Base-by-base conservation (phyloP, 1,140 invertebrate species). In the Coelopa frigida region DNA sequence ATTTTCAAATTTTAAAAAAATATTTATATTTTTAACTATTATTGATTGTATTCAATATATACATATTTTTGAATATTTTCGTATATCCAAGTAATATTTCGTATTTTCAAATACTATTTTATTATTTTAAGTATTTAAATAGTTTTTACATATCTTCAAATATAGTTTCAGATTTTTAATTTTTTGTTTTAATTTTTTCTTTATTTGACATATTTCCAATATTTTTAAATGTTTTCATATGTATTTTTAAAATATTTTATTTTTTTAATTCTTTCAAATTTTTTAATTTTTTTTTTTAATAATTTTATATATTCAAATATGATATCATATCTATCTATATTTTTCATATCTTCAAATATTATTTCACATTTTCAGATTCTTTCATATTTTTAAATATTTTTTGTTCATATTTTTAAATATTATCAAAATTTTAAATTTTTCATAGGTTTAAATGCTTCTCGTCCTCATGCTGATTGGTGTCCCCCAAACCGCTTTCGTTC, bases 211-310 rank as follows among this genome's bases (percentile, higher is more conserved):
- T 26, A 21, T 26, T 41, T 23, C 22, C n/a, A n/a, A 8, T 29
- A n/a, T n/a, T 29, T 7, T n/a, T 8, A 7, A 29, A n/a, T 29
- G 27, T 29, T 29, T 7, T 29, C 27, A 29, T 29, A n/a, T n/a
- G 27, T 11, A 8, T 41, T 26, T 23, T 41, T 27, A 41, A 41
- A 41, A 41, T 41, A 41, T 18, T 41, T 26, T 41, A 14, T n/a
- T 26, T 24, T 27, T 26, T 14, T 27, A 41, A 41, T 11, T 26
- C 23, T 41, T 21, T 26, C 23, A 10, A 20, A 39, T 39, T 41
- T 41, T 15, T 21, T 27, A 17, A 15, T 26, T 17, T 27, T 26
- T 12, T 26, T 39, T 21, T 21, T 23, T 14, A 23, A 23, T 14
- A 12, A 4, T 23, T 10, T n/a, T 22, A 39, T 39, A 39, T 14